phyloP scores from a whole-genome alignment of 37 sponge, comb jelly and placozoan genomes.

The Geodia barretti region DNA sequence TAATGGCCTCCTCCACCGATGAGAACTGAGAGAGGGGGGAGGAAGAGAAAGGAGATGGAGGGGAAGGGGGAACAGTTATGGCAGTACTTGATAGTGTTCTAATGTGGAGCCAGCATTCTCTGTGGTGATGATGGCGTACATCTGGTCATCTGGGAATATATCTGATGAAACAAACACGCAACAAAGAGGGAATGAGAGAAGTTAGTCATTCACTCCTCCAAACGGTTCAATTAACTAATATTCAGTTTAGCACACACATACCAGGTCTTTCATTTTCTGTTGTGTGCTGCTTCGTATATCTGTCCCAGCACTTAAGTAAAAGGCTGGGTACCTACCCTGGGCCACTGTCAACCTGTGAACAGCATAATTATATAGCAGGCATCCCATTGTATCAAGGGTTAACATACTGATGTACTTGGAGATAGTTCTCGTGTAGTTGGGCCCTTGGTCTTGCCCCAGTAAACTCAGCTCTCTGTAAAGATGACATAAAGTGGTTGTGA shows the following conservation, averaged over 20 bases:
- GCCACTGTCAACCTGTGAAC: constrained; percentile 20
- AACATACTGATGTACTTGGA: neutral
- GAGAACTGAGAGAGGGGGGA: constrained; percentile 18
- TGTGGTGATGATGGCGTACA: constrained; percentile 31
- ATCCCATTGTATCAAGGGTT: neutral
- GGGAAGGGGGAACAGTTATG: no score
- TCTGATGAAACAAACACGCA: no score
- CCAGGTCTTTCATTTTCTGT: constrained; percentile 55
- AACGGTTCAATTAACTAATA: no score
- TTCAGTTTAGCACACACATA: no score
- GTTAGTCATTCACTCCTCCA: no score
- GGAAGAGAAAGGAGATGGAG: neutral
- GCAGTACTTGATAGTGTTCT: constrained; percentile 16
- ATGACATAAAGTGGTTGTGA: no score
- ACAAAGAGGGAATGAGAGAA: no score
- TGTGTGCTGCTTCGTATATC: constrained; percentile 12
- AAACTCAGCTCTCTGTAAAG: no score
- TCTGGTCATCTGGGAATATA: constrained; percentile 32
- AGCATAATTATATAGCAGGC: no score
- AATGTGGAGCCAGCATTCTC: constrained; percentile 35
- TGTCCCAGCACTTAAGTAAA: constrained; percentile 38
- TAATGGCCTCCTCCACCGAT: constrained; percentile 1
- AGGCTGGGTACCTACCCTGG: constrained; percentile 19
- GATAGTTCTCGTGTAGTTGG: neutral
- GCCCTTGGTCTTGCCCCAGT: neutral